Evolutionary conservation across 92 coral and sea anemone species (phyloP).

Genomic region (Micromussa lordhowensis): DNA sequence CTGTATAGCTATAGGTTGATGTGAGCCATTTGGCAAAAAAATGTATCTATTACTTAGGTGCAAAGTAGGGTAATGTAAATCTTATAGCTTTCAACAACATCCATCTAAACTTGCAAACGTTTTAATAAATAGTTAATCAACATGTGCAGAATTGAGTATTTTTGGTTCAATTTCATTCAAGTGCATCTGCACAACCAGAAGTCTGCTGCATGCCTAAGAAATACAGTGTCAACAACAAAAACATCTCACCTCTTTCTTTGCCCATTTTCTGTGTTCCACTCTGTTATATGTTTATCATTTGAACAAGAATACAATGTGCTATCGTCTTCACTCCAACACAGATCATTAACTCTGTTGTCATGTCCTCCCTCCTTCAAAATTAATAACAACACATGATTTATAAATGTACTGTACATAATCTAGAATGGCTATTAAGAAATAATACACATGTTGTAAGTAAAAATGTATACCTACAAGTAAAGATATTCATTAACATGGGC

Average conservation of each 20-base stretch:
- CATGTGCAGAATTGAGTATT: too few species aligned
- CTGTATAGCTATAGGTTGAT: too few species aligned
- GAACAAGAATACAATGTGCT: conserved; percentile 91
- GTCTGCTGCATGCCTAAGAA: not conserved
- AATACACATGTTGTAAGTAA: too few species aligned
- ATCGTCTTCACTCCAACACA: conserved; percentile 85
- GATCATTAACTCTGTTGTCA: conserved; percentile 81
- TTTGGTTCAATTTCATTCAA: too few species aligned
- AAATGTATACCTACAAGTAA: too few species aligned
- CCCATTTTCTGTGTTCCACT: conserved; percentile 80
- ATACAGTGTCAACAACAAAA: not conserved
- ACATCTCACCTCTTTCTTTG: conserved; percentile 80
- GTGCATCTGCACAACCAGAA: too few species aligned
- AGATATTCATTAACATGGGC: too few species aligned
- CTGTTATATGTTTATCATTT: conserved; percentile 89
- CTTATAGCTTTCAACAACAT: not conserved
- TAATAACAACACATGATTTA: not conserved
- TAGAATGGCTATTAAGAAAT: too few species aligned
- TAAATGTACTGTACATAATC: too few species aligned
- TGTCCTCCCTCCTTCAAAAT: conserved; percentile 83
- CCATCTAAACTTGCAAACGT: too few species aligned
- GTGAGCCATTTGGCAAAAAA: too few species aligned
- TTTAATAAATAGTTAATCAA: too few species aligned
- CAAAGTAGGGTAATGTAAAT: not conserved
- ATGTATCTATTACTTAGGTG: not conserved